A percentile compares a stretch with the other conserved stretches of the same genome.
Conservation (phyloP, 2,113 vertebrate species). For the Puntigrus tetrazona region DNA sequence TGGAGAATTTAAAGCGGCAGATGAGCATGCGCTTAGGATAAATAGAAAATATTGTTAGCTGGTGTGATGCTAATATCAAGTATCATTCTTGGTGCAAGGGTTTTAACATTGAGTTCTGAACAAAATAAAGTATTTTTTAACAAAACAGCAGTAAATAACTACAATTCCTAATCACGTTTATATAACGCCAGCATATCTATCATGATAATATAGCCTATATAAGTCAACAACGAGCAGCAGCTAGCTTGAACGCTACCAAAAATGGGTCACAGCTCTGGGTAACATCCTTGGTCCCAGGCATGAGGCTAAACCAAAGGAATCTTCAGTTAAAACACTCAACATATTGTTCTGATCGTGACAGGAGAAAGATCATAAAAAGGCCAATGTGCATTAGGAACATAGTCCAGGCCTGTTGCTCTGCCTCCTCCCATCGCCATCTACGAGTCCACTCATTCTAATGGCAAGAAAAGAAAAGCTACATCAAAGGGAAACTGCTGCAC, state of each 20-base stretch:
- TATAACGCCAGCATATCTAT: neutral
- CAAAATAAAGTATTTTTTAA: too few species aligned
- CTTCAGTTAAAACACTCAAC: constrained; percentile 17
- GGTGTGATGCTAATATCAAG: too few species aligned
- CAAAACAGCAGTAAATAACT: neutral
- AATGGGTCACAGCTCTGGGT: constrained; percentile 29
- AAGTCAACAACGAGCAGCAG: neutral
- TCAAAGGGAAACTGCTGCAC: constrained; percentile 41
- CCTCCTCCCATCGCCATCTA: neutral
- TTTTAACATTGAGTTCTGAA: too few species aligned
- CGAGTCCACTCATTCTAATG: constrained; percentile 19
- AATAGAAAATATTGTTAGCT: too few species aligned
- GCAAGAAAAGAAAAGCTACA: constrained; percentile 38
- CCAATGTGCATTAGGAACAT: constrained; percentile 15
- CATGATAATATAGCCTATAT: neutral
- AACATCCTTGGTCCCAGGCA: constrained; percentile 12
- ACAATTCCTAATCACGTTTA: neutral
- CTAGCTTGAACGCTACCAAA: neutral
- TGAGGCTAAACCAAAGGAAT: constrained; percentile 24
- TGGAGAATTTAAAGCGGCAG: too few species aligned
- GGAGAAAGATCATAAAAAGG: constrained; percentile 28
- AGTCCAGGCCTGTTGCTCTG: neutral
- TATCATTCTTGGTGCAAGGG: too few species aligned
- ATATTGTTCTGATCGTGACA: neutral
- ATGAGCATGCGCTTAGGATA: too few species aligned